phyloP scores from a whole-genome alignment of 2,888 invertebrate species.

The Colostygia pectinataria region DNA sequence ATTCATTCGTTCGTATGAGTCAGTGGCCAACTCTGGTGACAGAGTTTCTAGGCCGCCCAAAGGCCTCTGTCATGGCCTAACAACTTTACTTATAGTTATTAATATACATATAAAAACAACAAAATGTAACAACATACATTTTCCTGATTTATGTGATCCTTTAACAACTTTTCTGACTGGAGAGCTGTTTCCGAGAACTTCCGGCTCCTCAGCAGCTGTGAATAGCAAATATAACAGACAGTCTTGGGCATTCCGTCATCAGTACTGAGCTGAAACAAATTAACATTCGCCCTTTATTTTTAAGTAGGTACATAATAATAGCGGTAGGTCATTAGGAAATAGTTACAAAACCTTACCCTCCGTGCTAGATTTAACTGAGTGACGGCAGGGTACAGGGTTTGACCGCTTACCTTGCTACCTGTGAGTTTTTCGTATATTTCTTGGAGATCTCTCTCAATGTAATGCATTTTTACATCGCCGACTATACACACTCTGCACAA shows the following conservation, averaged over 20 bases:
- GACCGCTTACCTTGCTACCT: neutral
- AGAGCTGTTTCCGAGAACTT: constrained; percentile 7
- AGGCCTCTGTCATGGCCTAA: too few species aligned
- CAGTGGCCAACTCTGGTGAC: too few species aligned
- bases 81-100: too few species aligned
- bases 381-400: too few species aligned
- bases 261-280: neutral
- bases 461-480: constrained; percentile 1
- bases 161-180: neutral
- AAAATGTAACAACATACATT: neutral
- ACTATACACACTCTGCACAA: constrained; percentile 9
- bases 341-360: too few species aligned
- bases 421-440: constrained; percentile 12
- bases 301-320: too few species aligned
- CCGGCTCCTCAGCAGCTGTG: neutral
- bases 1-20: too few species aligned
- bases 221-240: constrained; percentile 14
- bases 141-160: neutral
- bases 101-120: too few species aligned
- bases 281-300: too few species aligned
- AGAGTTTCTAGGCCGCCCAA: too few species aligned
- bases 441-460: constrained; percentile 4
- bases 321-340: too few species aligned
- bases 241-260: constrained; percentile 5
- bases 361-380: too few species aligned